Percentiles rank a stretch among this genome's conserved stretches.
These are phyloP conservation scores for Morone chrysops DNA, from an alignment of 2,113 vertebrate genomes.

Conservation along the genomic window DNA sequence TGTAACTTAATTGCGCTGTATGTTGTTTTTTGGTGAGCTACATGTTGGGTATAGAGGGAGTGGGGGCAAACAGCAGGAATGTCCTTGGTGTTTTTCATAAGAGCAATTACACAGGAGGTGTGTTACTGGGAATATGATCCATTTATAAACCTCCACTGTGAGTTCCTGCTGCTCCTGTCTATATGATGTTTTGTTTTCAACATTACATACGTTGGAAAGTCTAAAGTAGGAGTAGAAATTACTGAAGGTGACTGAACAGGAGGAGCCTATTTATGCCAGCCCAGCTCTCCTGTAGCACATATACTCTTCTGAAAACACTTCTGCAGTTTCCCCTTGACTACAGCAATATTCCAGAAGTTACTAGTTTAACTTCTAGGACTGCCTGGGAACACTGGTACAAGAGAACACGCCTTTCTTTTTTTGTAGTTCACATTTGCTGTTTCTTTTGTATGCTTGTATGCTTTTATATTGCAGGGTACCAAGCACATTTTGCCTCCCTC, in stretches of 20 bases:
- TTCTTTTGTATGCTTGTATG: neutral
- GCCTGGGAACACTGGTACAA: neutral
- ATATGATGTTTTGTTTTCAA: constrained; percentile 2
- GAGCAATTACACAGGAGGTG: constrained; percentile 33
- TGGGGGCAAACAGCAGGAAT: constrained; percentile 14
- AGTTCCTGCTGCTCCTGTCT: constrained; percentile 19
- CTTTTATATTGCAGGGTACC: neutral
- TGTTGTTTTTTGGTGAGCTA: neutral
- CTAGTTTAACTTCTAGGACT: neutral
- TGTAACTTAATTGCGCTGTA: constrained; percentile 45
- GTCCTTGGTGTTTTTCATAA: constrained; percentile 40
- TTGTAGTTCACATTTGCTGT: neutral
- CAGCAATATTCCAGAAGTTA: neutral
- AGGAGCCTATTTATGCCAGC: constrained; percentile 2
- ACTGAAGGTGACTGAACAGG: constrained; percentile 26
- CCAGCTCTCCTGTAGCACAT: neutral
- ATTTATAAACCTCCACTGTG: constrained; percentile 34
- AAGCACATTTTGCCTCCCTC: neutral
- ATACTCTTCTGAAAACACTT: neutral
- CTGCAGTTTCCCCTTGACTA: neutral
- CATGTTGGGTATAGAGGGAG: constrained; percentile 10
- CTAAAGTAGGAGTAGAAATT: constrained; percentile 21
- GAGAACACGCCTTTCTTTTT: neutral
- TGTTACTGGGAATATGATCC: constrained; percentile 33
- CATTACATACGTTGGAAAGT: constrained; percentile 1